Evolutionary conservation across 2,113 vertebrate species (phyloP), one percentile per base, ranked within the genome.

Genomic region (Platichthys stellatus): DNA sequence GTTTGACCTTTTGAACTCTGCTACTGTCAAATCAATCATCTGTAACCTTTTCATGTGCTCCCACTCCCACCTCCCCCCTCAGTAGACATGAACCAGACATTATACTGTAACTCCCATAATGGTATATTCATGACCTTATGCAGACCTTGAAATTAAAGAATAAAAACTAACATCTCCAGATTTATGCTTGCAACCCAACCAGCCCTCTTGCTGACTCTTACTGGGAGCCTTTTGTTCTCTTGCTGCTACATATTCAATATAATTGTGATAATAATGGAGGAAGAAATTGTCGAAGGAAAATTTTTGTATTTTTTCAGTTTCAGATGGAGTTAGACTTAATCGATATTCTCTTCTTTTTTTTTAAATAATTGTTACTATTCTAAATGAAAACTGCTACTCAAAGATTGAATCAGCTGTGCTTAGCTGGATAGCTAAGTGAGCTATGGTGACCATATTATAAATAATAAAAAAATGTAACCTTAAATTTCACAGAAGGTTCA

Each of bases 11-110:
- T 80, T 90, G 88, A 92, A 90, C 90, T 76, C 56, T 18, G 71
- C 69, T 23, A 15, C 80, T 86, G 90, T 90, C 89, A 89, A 84
- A 90, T 89, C 28, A 61, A 92, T 92, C 88, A 83, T 86, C 78
- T 40, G 64, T 90, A 84, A 92, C 88, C 90, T 93, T 93, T 92
- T 88, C 89, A 70, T 11, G 54, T 31, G 61, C 74, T 63, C 40
- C 51, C n/a, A 64, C 68, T 26, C 53, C 60, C 57, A 21, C 53
- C 57, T 18, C 60, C 62, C 62, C 49, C 66, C 58, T 26, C 51
- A 4, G 61, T 23, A 83, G 72, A 80, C 80, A 59, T 21, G 51
- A 70, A 81, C 49, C 69, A 76, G 56, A 70, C 68, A 57, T 83
- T 61, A 63, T 17, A 79, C 59, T 71, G 71, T 73, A 76, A 66